Percentiles rank a stretch among this genome's conserved stretches.
phyloP scores from a whole-genome alignment of 2,888 invertebrate genomes.

The Schizotus pectinicornis region DNA sequence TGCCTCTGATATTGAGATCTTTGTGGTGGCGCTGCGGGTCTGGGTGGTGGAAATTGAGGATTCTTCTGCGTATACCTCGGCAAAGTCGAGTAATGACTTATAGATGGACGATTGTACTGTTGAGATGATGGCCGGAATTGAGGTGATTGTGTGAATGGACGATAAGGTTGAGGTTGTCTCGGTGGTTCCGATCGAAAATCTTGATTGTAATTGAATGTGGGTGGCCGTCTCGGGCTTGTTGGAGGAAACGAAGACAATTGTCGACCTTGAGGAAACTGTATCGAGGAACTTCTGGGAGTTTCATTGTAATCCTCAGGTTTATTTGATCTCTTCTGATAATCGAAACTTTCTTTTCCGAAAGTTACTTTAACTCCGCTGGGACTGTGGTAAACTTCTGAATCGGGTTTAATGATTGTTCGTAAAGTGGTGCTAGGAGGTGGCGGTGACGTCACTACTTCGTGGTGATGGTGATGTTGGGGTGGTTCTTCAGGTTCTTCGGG shows the following conservation, averaged over 20 bases:
- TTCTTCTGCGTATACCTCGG: slow-evolving; percentile 23
- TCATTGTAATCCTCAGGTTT: slow-evolving; percentile 56
- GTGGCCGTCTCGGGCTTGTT: slow-evolving; percentile 27
- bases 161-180: slow-evolving; percentile 62
- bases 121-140: slow-evolving; percentile 16
- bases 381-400: slow-evolving; percentile 83
- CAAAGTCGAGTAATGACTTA: slow-evolving; percentile 37
- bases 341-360: slow-evolving; percentile 72
- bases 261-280: slow-evolving; percentile 43
- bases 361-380: slow-evolving; percentile 83
- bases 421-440: slow-evolving; percentile 77
- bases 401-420: slow-evolving; percentile 84
- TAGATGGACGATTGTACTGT: slow-evolving; percentile 22
- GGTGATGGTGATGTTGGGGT: slow-evolving; percentile 54
- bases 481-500: slow-evolving; percentile 60
- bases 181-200: slow-evolving; percentile 17
- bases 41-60: slow-evolving; percentile 37
- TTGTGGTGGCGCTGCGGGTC: slow-evolving; percentile 38
- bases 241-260: slow-evolving; percentile 46
- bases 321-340: slow-evolving; percentile 59
- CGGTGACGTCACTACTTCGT: slow-evolving; percentile 43
- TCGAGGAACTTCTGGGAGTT: slow-evolving; percentile 25
- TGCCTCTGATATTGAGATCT: slow-evolving; percentile 43
- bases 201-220: slow-evolving; percentile 24
- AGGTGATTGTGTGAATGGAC: slow-evolving; percentile 60